Evolutionary conservation across 2,113 vertebrate species (phyloP).

Genomic region (Anarrhichthys ocellatus): DNA sequence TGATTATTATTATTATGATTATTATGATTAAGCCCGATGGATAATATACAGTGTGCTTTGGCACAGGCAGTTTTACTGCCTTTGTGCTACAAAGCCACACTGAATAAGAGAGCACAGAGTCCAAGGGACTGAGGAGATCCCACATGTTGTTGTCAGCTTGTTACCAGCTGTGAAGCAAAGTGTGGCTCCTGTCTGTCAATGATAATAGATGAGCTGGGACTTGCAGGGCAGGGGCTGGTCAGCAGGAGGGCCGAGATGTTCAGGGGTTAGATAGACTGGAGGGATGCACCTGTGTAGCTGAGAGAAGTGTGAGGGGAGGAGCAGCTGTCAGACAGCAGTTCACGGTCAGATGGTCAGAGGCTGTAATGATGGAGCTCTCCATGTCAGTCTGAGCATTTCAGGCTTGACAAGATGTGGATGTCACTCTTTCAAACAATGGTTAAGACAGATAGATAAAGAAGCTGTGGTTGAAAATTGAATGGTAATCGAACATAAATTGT

Average conservation of each 20-base stretch:
- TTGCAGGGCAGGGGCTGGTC: slow-evolving; percentile 30
- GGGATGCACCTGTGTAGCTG: slow-evolving; percentile 17
- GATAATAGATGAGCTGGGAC: slow-evolving; percentile 57
- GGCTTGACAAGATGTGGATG: slow-evolving; percentile 35
- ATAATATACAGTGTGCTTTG: too few species aligned
- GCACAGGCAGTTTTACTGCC: too few species aligned
- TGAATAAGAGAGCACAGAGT: slow-evolving; percentile 22
- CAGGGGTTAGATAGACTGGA: slow-evolving; percentile 33
- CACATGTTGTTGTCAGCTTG: slow-evolving; percentile 55
- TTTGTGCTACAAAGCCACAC: too few species aligned
- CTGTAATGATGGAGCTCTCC: slow-evolving; percentile 47
- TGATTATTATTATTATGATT: too few species aligned
- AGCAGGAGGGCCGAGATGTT: slow-evolving; percentile 33
- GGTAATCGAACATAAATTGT: neutral
- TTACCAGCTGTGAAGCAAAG: slow-evolving; percentile 46
- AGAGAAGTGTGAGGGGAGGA: slow-evolving; percentile 43
- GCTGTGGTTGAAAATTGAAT: neutral
- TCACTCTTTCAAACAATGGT: slow-evolving; percentile 24
- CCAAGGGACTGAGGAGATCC: slow-evolving; percentile 30
- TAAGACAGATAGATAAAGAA: neutral
- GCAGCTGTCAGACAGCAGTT: slow-evolving; percentile 59
- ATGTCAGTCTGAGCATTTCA: slow-evolving; percentile 59
- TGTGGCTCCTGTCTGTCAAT: slow-evolving; percentile 57
- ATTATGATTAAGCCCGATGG: too few species aligned
- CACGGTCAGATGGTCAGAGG: slow-evolving; percentile 47